A percentile compares a stretch with the other conserved stretches of the same genome.
Conservation (phyloP, 2,888 invertebrate genomes). For the Embidobia sp. region DNA sequence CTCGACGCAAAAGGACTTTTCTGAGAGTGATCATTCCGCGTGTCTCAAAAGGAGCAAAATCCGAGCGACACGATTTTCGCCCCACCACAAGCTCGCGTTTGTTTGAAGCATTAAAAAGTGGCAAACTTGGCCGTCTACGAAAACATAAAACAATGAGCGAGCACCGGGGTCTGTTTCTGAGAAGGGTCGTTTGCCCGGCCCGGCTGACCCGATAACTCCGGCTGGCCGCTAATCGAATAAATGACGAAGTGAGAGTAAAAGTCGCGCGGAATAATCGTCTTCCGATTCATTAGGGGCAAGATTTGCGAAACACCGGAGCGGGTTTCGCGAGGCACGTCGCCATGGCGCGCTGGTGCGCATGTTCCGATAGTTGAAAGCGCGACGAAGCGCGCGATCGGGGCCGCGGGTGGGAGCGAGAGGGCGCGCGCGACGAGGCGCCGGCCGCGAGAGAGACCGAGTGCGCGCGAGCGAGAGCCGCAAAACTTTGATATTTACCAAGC, state of each 20-base stretch:
- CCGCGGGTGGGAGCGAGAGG: conserved; percentile 9
- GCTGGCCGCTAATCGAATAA: conserved; percentile 15
- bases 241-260: conserved; percentile 55
- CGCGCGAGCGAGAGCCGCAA: conserved; percentile 57
- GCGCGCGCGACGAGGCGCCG: conserved; percentile 7
- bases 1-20: no score
- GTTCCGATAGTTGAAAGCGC: conserved; percentile 69
- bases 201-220: conserved; percentile 7
- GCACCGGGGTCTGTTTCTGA: no score
- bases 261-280: conserved; percentile 44
- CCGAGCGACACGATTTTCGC: no score
- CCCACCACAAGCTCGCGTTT: no score
- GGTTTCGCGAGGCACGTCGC: conserved; percentile 72
- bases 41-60: no score
- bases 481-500: conserved; percentile 65
- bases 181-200: no score
- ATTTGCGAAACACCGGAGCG: conserved; percentile 40
- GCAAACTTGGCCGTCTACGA: no score
- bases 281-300: conserved; percentile 50
- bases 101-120: no score
- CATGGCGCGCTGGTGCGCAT: conserved; percentile 76
- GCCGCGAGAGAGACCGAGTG: conserved; percentile 28
- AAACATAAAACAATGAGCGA: no score
- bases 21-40: no score
- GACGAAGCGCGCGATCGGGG: conserved; percentile 53